Base-by-base conservation (phyloP, 2,113 vertebrate genomes). In the Strix uralensis region DNA sequence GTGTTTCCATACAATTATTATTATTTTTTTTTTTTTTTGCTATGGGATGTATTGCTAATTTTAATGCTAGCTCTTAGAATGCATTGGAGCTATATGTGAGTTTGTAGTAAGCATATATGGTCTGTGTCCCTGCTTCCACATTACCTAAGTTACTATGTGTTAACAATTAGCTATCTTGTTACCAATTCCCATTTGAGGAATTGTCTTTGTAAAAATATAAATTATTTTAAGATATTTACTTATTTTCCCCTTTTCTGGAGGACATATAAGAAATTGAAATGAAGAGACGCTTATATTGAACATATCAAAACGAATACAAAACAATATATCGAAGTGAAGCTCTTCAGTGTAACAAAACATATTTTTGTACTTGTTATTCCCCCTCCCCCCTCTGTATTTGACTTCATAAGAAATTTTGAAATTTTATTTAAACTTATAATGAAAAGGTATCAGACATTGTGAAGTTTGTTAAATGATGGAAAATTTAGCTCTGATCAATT, bases 381-480 rank as follows among this genome's bases (percentile, higher is more conserved):
- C 46, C 46, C 46, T 55, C 47, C 9, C 30, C 9, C 5, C 10
- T 2, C 5, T 1, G 2, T 22, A 11, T 18, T n/a, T 42, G 8
- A 72, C 10, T 57, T 90, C 4, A 51, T 65, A 25, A 65, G 3
- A 25, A 90, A 58, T 92, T 86, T 71, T 67, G 5, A 34, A 62
- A 27, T 49, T 57, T 47, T 71, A 69, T 18, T 52, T 57, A 13
- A 70, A 9, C 1, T 52, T 54, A 10, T 36, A 74, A 66, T 78
- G 22, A 67, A 71, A 81, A 61, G 27, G 3, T 13, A 58, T 82
- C n/a, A 72, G 46, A 19, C 5, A 34, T 14, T 29, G 4, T 66
- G 20, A 62, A 72, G 10, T 73, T 78, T 86, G 15, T 77, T 73
- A 88, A 80, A 40, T 8, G 4, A 19, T 54, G 12, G 38, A 57